Conservation (phyloP, 2,113 vertebrate species). For the Archocentrus centrarchus region DNA sequence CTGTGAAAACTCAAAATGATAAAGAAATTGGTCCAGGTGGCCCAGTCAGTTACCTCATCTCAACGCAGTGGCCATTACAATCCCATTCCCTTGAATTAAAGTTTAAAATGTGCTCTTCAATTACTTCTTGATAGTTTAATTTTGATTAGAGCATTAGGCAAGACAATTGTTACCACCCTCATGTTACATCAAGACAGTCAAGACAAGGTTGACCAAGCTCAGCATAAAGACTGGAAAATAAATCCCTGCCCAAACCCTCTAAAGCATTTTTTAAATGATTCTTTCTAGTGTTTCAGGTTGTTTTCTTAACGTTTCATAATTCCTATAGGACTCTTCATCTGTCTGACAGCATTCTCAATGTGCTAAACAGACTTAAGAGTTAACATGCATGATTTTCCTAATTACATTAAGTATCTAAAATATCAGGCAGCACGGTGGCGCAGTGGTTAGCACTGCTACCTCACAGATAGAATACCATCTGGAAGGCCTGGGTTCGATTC, state of each 20-base stretch:
- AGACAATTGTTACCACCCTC: not conserved
- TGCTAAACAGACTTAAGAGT: not conserved
- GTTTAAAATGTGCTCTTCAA: not conserved
- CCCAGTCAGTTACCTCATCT: too few relatives aligned
- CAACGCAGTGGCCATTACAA: not conserved
- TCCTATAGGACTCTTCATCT: not conserved
- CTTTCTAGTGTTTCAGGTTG: not conserved
- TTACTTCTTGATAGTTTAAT: not conserved
- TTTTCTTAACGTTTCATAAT: not conserved
- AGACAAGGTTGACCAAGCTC: too few relatives aligned
- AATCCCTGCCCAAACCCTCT: too few relatives aligned
- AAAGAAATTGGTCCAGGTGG: not conserved
- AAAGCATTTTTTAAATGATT: too few relatives aligned
- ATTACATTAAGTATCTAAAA: not conserved
- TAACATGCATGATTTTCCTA: not conserved
- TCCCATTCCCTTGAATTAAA: too few relatives aligned
- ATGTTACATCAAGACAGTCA: too few relatives aligned
- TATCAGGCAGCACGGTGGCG: too few relatives aligned
- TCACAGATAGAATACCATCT: too few relatives aligned
- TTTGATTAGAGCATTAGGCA: not conserved
- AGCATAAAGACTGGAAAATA: too few relatives aligned
- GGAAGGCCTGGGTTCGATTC: too few relatives aligned
- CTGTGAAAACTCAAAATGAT: too few relatives aligned
- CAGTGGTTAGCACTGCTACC: too few relatives aligned
- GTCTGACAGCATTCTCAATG: not conserved